These are phyloP conservation scores for Drosophila pseudoobscura DNA, from an alignment of 1,140 invertebrate species.

Conservation along the genomic window DNA sequence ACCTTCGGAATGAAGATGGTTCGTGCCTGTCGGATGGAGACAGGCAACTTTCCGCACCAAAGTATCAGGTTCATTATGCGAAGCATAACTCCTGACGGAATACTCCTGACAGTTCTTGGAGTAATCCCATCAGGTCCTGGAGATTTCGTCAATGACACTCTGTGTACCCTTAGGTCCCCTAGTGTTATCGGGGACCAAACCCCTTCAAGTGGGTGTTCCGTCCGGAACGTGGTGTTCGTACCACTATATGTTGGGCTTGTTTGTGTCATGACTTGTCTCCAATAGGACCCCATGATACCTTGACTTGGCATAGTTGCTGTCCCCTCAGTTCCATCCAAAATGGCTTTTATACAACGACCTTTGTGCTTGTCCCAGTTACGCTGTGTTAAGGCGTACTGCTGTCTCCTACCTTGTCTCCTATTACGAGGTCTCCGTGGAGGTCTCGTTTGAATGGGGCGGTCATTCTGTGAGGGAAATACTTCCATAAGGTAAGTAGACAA, in stretches of 20 bases:
- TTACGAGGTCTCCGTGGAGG: constrained; percentile 2
- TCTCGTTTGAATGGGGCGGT: constrained; percentile 7
- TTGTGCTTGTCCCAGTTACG: constrained; percentile 30
- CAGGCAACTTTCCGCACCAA: too few species aligned
- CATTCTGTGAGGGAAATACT: constrained; percentile 13
- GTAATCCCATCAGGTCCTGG: too few species aligned
- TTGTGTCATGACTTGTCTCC: constrained; percentile 21
- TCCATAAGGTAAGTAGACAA: background rate
- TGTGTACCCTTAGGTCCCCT: too few species aligned
- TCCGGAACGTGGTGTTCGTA: background rate
- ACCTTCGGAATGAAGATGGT: too few species aligned
- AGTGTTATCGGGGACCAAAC: too few species aligned
- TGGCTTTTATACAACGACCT: constrained; percentile 15
- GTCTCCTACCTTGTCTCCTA: constrained; percentile 8
- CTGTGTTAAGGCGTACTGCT: constrained; percentile 24
- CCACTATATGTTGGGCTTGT: constrained; percentile 3
- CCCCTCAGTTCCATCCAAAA: constrained; percentile 17
- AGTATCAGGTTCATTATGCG: too few species aligned
- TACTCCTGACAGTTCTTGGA: too few species aligned
- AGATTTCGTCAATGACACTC: too few species aligned
- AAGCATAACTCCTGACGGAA: too few species aligned
- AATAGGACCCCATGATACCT: constrained; percentile 14
- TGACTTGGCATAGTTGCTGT: constrained; percentile 11
- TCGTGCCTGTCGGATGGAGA: too few species aligned
- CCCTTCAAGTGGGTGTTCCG: constrained; percentile 6